A percentile compares a stretch with the other conserved stretches of the same genome.
phyloP scores from a whole-genome alignment of 2,797 vertebrate species.

The Cynopterus sphinx region DNA sequence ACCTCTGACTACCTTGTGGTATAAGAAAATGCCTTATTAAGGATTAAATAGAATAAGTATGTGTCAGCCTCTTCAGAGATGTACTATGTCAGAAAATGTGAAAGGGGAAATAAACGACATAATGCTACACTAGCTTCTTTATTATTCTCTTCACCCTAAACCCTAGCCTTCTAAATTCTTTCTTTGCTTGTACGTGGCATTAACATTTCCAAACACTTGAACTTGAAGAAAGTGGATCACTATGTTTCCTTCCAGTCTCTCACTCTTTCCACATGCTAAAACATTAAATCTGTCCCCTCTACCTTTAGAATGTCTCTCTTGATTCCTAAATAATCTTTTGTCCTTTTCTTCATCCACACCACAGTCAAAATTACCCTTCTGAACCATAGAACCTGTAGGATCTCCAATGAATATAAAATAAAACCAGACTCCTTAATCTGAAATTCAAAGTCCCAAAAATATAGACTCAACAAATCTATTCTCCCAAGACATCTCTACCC shows the following conservation, averaged over 20 bases:
- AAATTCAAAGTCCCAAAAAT: background rate
- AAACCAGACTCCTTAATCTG: background rate
- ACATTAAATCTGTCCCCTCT: background rate
- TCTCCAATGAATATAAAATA: background rate
- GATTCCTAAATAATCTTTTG: constrained; percentile 3
- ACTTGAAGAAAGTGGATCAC: background rate
- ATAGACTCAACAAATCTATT: background rate
- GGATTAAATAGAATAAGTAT: background rate
- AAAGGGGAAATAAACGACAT: background rate
- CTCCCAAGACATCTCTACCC: background rate
- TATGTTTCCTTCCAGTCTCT: background rate
- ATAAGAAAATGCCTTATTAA: background rate
- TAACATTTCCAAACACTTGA: background rate
- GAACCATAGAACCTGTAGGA: background rate
- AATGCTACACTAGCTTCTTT: background rate
- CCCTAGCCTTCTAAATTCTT: background rate
- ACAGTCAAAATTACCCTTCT: background rate
- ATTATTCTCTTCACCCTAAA: background rate
- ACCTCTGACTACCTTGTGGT: background rate
- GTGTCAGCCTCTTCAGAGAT: background rate
- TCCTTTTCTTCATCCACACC: background rate
- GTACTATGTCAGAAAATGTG: background rate
- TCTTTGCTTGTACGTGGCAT: background rate
- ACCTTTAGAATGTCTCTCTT: background rate
- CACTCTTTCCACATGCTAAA: background rate